Evolutionary conservation across 2,113 vertebrate species (phyloP).

Genomic region (Nycticebus coucang): DNA sequence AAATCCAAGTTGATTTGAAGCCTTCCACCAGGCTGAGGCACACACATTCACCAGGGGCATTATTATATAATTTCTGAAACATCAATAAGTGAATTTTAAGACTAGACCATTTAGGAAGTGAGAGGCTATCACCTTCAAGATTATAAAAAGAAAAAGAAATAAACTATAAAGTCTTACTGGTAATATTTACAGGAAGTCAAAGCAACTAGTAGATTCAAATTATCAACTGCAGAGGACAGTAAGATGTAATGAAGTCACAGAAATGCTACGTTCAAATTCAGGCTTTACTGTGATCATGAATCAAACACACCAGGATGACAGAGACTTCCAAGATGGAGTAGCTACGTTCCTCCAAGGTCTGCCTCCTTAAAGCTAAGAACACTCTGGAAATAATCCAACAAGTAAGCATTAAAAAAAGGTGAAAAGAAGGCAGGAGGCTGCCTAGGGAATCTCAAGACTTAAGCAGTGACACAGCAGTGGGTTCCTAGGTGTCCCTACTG

Average conservation of each 20-base stretch:
- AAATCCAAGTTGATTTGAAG: slow-evolving; percentile 75
- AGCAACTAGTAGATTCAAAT: background rate
- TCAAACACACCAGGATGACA: background rate
- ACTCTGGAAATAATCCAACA: background rate
- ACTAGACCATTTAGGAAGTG: background rate
- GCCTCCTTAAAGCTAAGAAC: fast-evolving
- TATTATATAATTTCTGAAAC: background rate
- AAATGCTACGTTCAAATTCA: background rate
- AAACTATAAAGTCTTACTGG: background rate
- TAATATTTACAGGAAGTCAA: background rate
- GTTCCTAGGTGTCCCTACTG: background rate
- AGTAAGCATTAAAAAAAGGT: background rate
- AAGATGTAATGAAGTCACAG: background rate
- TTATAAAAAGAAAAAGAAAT: background rate
- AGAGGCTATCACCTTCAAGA: background rate
- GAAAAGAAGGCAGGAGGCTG: background rate
- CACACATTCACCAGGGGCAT: background rate
- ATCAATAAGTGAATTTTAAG: background rate
- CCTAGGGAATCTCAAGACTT: background rate
- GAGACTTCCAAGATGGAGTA: no score
- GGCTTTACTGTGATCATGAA: background rate
- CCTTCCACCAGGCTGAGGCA: slow-evolving; percentile 8
- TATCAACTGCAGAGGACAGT: background rate
- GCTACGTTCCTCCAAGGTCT: background rate
- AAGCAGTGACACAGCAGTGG: fast-evolving